Conservation (phyloP, 2,113 vertebrate species). For the Periophthalmodon schlosseri region DNA sequence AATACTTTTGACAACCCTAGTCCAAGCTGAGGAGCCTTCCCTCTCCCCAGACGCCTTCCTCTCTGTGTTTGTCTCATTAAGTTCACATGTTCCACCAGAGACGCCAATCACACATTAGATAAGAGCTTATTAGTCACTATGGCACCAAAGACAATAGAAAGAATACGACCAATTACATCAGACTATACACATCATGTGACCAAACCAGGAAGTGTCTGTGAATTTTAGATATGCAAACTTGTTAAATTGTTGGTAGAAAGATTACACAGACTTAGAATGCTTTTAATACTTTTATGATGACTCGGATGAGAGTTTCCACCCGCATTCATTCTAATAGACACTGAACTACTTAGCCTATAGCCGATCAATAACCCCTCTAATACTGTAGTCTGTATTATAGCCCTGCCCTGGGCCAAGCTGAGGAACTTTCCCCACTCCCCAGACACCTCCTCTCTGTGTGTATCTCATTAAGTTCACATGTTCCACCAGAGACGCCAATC, state of each 20-base stretch:
- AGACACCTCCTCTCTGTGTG: background rate
- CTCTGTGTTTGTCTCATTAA: background rate
- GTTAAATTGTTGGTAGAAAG: too few species aligned
- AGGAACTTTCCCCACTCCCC: background rate
- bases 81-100: background rate
- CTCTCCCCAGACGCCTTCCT: background rate
- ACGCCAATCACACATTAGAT: background rate
- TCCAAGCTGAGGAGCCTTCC: background rate
- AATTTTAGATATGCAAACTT: too few species aligned
- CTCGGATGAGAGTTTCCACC: too few species aligned
- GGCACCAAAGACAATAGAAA: background rate
- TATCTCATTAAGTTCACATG: background rate
- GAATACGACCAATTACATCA: background rate
- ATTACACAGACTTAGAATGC: too few species aligned
- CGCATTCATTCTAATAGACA: too few species aligned
- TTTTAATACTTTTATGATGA: too few species aligned
- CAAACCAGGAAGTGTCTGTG: too few species aligned
- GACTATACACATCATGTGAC: too few species aligned
- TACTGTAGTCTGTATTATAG: too few species aligned
- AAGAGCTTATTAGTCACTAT: background rate
- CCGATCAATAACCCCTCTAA: background rate
- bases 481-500: background rate
- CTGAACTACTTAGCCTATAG: background rate
- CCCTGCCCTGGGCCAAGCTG: background rate
- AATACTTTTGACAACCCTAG: background rate